Evolutionary conservation across 2,797 vertebrate species (phyloP), one percentile per base, ranked within the genome.

Genomic region (Schizopygopsis pylzovi): DNA sequence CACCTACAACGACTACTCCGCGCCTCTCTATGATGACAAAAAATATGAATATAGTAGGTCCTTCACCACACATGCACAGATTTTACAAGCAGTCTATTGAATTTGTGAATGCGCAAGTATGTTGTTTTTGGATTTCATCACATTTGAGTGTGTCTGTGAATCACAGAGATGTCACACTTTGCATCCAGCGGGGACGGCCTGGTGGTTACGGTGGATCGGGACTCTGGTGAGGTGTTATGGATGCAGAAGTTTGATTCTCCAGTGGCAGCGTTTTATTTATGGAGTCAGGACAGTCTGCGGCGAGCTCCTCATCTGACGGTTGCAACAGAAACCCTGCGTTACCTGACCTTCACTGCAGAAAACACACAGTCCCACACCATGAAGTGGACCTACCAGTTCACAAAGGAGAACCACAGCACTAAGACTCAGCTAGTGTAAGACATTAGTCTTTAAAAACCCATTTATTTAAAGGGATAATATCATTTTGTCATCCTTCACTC

Each of bases 1-100:
- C 22, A 99, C 98, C 0, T 99, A 97, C 93, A 96, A 97, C 0
- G 97, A 97, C 90, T 99, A 98, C 92, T 98, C 98, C 0, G 98
- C 98, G 0, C 93, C 95, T 0, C 93, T 95, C 0, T 94, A 96
- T 0, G 96, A 98, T 0, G 96, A 96, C 0, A 89, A 96, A 68
- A 95, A 95, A 67, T 95, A 94, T 25, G 95, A 96, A 41, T 98
- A 98, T 92, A 97, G 98, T 99, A 95, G 82, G 98, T 95, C 18
- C 20, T 16, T 80, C 52, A 41, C 20, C 75, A 80, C 56, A 84
- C 41, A 90, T 83, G 72, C 47, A 67, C 37, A 83, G 18, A 87
- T 3, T 43, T 56, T 68, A 28, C 16, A 18, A 4, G 63, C 63
- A 25, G 49, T 83, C 41, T 70, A 16, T 39, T 52, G 18, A n/a